Evolutionary conservation across 2,797 vertebrate genomes (phyloP).

Genomic region (Rhincodon typus): DNA sequence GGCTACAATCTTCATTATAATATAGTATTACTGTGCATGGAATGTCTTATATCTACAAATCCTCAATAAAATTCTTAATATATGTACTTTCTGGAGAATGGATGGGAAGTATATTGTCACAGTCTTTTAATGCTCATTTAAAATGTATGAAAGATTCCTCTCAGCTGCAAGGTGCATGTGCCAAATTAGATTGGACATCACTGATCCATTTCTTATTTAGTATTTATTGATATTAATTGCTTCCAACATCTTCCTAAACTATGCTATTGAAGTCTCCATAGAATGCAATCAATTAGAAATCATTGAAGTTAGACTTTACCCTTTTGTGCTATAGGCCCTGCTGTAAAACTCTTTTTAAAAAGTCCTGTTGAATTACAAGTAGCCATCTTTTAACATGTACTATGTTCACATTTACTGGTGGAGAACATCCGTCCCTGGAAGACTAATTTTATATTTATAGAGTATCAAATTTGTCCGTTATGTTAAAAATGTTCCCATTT

Average conservation of each 20-base stretch:
- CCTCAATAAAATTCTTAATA: constrained; percentile 4
- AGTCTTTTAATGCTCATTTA: not conserved
- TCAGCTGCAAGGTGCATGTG: not conserved
- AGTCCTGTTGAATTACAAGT: not conserved
- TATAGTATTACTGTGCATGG: not conserved
- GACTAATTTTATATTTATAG: not conserved
- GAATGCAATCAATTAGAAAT: no score
- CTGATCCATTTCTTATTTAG: not conserved
- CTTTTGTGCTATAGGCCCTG: no score
- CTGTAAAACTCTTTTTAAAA: not conserved
- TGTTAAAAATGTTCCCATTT: not conserved
- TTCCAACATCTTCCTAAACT: no score
- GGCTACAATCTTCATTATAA: not conserved
- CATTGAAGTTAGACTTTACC: no score
- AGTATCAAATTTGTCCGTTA: not conserved
- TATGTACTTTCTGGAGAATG: not conserved
- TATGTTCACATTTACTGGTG: not conserved
- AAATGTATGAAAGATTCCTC: not conserved
- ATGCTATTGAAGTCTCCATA: no score
- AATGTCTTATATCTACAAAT: not conserved
- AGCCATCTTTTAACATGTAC: not conserved
- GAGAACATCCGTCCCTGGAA: not conserved
- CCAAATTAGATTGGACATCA: not conserved
- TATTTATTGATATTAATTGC: not conserved
- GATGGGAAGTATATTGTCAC: not conserved